A percentile compares a stretch with the other conserved stretches of the same genome.
Evolutionary conservation across 2,888 invertebrate species (phyloP).

Genomic region (Dolichomitus sp.): DNA sequence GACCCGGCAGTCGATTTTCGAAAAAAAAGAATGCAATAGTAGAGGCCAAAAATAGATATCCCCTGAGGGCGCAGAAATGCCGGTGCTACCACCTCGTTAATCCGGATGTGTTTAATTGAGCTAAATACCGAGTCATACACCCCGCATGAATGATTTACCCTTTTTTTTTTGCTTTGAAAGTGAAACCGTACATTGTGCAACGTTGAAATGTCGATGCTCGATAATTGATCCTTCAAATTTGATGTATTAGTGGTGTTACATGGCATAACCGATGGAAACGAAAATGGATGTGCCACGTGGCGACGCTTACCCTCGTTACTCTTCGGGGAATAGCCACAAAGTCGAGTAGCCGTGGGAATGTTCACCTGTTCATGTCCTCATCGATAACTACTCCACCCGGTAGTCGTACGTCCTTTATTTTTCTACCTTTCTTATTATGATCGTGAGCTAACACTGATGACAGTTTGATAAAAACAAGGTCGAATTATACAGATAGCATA

Average conservation of each 20-base stretch:
- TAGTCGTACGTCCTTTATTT: constrained; percentile 18
- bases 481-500: not conserved
- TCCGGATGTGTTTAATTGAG: constrained; percentile 34
- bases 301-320: constrained; percentile 6
- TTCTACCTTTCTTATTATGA: constrained; percentile 2
- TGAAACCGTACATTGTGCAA: not conserved
- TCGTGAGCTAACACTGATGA: not conserved
- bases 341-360: constrained; percentile 10
- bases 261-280: not conserved
- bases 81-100: constrained; percentile 25
- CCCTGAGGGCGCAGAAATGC: not conserved
- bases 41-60: constrained; percentile 16
- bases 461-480: constrained; percentile 20
- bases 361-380: constrained; percentile 36
- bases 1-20: not conserved
- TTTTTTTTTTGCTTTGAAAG: not conserved
- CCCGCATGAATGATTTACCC: not conserved
- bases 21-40: not conserved
- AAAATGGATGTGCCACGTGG: constrained; percentile 5
- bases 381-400: constrained; percentile 21
- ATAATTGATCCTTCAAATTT: constrained; percentile 34
- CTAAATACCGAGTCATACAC: constrained; percentile 1
- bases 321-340: constrained; percentile 27
- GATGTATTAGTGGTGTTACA: constrained; percentile 5
- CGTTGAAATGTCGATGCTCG: not conserved